Conservation (phyloP, 2,888 invertebrate species). For the Phyllotreta cruciferae region DNA sequence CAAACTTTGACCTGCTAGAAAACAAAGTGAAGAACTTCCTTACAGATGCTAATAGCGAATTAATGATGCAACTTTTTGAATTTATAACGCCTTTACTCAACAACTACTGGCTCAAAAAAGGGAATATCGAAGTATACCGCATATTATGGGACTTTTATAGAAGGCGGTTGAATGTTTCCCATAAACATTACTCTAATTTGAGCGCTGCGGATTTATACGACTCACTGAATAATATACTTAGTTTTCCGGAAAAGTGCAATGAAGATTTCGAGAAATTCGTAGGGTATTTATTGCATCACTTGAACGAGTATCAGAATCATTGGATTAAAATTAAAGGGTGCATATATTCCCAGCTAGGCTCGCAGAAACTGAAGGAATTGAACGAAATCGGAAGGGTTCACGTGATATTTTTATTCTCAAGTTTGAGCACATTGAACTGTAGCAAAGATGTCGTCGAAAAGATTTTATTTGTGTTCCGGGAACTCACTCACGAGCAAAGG, state of each 20-base stretch:
- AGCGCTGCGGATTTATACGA: slow-evolving; percentile 42
- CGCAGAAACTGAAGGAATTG: slow-evolving; percentile 54
- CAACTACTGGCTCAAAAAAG: slow-evolving; percentile 51
- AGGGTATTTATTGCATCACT: slow-evolving; percentile 51
- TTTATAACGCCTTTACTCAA: slow-evolving; percentile 50
- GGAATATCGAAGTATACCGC: slow-evolving; percentile 54
- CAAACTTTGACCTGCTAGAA: slow-evolving; percentile 51
- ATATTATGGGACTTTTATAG: slow-evolving; percentile 57
- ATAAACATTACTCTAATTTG: slow-evolving; percentile 39
- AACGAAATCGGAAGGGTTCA: slow-evolving; percentile 52
- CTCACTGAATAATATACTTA: slow-evolving; percentile 45
- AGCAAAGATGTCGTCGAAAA: slow-evolving; percentile 52
- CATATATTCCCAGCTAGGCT: slow-evolving; percentile 57
- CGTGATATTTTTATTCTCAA: slow-evolving; percentile 52
- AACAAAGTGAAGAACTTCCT: slow-evolving; percentile 47
- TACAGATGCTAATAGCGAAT: slow-evolving; percentile 39
- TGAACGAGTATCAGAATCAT: slow-evolving; percentile 52
- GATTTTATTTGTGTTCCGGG: slow-evolving; percentile 49
- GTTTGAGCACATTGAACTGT: slow-evolving; percentile 49
- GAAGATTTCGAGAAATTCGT: slow-evolving; percentile 55
- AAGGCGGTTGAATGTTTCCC: slow-evolving; percentile 50
- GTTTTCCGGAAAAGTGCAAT: slow-evolving; percentile 41
- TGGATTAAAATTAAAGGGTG: slow-evolving; percentile 58
- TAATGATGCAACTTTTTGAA: slow-evolving; percentile 46
- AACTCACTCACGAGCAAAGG: slow-evolving; percentile 47